Base-by-base conservation (phyloP, 37 sponge, comb jelly and placozoan species). In the Halisarca cf. caerulea region DNA sequence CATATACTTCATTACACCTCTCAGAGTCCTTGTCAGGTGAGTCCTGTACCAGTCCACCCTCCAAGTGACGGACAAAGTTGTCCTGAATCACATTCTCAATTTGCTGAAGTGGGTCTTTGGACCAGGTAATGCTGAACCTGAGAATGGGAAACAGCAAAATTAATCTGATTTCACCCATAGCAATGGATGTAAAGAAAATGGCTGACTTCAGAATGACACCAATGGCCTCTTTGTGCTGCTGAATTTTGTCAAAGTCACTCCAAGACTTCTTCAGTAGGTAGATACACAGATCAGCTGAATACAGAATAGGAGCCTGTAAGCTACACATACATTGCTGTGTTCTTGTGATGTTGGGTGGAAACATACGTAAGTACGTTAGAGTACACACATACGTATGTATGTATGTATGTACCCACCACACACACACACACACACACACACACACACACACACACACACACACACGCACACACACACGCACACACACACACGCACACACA, bases 101-200 rank as follows among this genome's bases (percentile, higher is more conserved):
- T 11, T 36, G 59, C 0, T 34, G 80, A 37, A 92, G 82, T 2
- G 90, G 81, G 14, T 92, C 90, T 14, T 6, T 25, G 18, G 90
- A 86, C 93, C 90, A 89, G 55, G 79, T 83, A 24, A 92, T 73
- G 80, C 86, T 60, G 44, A 86, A 89, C 53, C 80, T 78, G 34
- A 47, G 2, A 6, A n/a, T 55, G 35, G 5, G 21, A 21, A 8
- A n/a, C n/a, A n/a, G n/a, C n/a, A n/a, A n/a, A n/a, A n/a, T n/a
- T n/a, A n/a, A n/a, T n/a, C n/a, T n/a, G n/a, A n/a, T n/a, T n/a
- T n/a, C n/a, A n/a, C n/a, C n/a, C n/a, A n/a, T n/a, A n/a, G n/a
- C n/a, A n/a, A n/a, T n/a, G n/a, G n/a, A n/a, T n/a, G n/a, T n/a
- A n/a, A 17, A 59, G 37, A 7, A 6, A 8, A 21, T 69, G 20